Evolutionary conservation across 2,113 vertebrate species (phyloP).

Genomic region (Dicrurus megarhynchus): DNA sequence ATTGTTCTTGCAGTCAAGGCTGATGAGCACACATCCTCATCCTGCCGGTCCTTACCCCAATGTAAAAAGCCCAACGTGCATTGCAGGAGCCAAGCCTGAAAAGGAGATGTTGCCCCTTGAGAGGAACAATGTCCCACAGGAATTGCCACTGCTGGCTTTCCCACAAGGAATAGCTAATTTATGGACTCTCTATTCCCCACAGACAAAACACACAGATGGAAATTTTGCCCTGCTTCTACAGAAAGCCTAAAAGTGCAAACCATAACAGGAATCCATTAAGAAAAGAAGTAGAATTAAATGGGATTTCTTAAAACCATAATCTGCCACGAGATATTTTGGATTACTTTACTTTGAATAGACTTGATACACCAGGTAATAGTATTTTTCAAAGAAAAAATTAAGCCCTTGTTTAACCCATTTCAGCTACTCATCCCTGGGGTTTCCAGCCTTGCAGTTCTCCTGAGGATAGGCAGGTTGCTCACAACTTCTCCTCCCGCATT

Average conservation of each 20-base stretch:
- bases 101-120: background rate
- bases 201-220: background rate
- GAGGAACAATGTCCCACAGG: background rate
- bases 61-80: background rate
- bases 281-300: background rate
- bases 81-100: background rate
- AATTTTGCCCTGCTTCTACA: background rate
- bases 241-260: background rate
- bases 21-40: background rate
- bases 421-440: background rate
- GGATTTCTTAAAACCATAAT: background rate
- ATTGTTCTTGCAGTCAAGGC: background rate
- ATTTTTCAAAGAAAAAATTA: background rate
- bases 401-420: background rate
- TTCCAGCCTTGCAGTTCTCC: background rate
- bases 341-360: background rate
- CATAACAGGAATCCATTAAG: background rate
- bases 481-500: background rate
- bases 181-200: background rate
- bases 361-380: background rate
- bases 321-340: background rate
- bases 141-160: background rate
- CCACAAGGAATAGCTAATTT: background rate
- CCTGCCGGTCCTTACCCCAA: accelerated
- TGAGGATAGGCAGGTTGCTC: background rate